Conservation (phyloP, 2,113 vertebrate species). For the Ceyx cyanopectus region DNA sequence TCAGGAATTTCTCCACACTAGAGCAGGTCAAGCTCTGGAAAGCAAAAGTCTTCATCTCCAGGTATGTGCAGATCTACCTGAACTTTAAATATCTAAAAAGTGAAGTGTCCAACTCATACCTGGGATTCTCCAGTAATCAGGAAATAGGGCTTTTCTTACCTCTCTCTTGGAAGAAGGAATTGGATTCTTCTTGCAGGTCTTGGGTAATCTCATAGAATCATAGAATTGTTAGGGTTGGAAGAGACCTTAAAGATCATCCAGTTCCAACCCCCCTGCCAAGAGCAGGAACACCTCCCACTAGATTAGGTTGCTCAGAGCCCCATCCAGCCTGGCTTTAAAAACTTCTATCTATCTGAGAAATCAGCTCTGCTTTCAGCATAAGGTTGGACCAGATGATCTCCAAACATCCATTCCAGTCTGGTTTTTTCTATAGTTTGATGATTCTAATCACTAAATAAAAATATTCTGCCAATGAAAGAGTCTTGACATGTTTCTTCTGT, state of each 20-base stretch:
- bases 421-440: neutral
- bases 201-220: neutral
- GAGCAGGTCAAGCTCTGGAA: neutral
- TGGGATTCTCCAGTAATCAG: neutral
- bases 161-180: neutral
- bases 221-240: no score
- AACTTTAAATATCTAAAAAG: neutral
- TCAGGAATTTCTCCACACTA: neutral
- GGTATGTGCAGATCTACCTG: neutral
- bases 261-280: no score
- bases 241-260: no score
- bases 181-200: neutral
- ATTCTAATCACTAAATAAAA: neutral
- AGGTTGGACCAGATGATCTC: neutral
- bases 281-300: no score
- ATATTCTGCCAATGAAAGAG: rapidly evolving
- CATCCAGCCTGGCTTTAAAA: no score
- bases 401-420: neutral
- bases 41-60: neutral
- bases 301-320: no score
- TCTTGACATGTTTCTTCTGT: neutral
- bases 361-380: neutral
- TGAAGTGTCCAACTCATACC: neutral
- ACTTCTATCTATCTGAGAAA: neutral
- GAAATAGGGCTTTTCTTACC: neutral